phyloP scores from a whole-genome alignment of 2,797 vertebrate genomes.

The Rhinophrynus dorsalis region DNA sequence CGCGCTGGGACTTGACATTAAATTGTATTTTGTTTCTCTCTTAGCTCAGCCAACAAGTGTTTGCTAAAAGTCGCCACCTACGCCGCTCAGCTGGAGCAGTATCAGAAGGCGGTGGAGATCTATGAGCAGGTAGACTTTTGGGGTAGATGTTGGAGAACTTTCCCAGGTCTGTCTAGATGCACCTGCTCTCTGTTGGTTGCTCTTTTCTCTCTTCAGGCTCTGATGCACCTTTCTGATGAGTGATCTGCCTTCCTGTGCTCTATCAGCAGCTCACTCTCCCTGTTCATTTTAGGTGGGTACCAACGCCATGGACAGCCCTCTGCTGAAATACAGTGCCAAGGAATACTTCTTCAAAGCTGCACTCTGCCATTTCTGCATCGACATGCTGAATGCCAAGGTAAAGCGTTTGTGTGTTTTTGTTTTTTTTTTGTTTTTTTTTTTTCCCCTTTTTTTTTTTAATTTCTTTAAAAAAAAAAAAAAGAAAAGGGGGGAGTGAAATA shows the following conservation, averaged over 20 bases:
- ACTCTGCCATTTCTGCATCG: conserved; percentile 90
- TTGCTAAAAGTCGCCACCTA: conserved; percentile 91
- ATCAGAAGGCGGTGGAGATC: conserved; percentile 89
- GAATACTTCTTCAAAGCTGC: conserved; percentile 91
- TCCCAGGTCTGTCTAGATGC: neutral
- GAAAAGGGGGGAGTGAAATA: too few species aligned
- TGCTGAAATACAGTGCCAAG: conserved; percentile 92
- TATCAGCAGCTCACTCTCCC: neutral
- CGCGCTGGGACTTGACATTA: neutral
- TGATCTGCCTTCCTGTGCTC: neutral
- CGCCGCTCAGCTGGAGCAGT: conserved; percentile 89
- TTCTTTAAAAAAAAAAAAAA: too few species aligned
- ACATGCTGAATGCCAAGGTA: conserved; percentile 90
- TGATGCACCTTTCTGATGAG: neutral
- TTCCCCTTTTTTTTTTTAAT: too few species aligned
- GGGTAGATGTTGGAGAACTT: neutral
- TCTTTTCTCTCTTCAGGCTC: too few species aligned
- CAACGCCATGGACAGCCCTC: conserved; percentile 86
- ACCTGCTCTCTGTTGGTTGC: neutral
- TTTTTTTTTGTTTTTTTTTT: too few species aligned
- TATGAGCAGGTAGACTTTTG: conserved; percentile 83
- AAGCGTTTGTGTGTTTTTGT: too few species aligned
- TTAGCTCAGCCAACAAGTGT: conserved; percentile 87
- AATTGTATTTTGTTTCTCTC: conserved; percentile 51
- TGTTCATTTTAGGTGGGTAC: conserved; percentile 75